Base-by-base conservation (phyloP, 2,888 invertebrate genomes). In the Branchipolynoe longqiensis region DNA sequence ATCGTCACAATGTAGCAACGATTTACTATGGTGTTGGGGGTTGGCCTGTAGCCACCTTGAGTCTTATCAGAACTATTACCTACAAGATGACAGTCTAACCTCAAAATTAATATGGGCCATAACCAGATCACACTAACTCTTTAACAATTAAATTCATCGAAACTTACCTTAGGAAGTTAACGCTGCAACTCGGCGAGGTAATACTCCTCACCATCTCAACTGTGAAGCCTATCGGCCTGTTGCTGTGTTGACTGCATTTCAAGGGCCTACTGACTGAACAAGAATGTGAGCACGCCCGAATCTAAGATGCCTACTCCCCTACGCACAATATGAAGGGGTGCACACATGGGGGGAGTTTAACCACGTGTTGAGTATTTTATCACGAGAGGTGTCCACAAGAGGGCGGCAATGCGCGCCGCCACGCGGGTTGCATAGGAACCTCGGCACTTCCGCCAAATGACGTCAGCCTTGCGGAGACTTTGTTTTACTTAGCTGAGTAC, bases 311-410 rank as follows among this genome's bases (percentile, higher is more conserved):
- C 62, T 62, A 62, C 62, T 62, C 25, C 18, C 31, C 25, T n/a
- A 4, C 3, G 12, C 14, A n/a, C 14, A 62, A 4, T n/a, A n/a
- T n/a, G n/a, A 28, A 25, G 18, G 62, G 14, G 58, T 62, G 31
- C 14, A 62, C 62, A 28, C 14, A 3, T 62, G 31, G 62, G 25
- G 62, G 8, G 25, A 62, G 31, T 62, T 31, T n/a, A n/a, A n/a
- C n/a, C n/a, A n/a, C n/a, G n/a, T n/a, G 25, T 62, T 62, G 62
- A 62, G 62, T 62, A 62, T 62, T 62, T 62, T 62, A 62, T 62
- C 62, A 62, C 62, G 28, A 62, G 62, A 62, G 62, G 62, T 62
- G 25, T 62, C 62, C 31, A 28, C 22, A 62, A 62, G 28, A 31
- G 31, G 28, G 14, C 12, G 12, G 25, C 62, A 31, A 62, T 4